These are phyloP conservation scores for Carollia perspicillata DNA, from an alignment of 2,113 vertebrate genomes.

Conservation along the genomic window DNA sequence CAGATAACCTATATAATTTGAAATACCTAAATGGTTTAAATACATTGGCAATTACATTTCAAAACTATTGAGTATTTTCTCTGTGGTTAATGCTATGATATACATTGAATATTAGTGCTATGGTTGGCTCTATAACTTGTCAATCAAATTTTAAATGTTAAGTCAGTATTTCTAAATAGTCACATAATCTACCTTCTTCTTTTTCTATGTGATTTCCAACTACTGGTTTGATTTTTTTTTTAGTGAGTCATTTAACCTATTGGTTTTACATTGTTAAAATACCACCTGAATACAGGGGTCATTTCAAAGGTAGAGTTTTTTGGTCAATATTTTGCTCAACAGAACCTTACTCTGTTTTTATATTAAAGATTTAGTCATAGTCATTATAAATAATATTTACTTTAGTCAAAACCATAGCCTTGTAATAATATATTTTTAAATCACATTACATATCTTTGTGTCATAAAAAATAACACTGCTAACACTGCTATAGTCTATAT, in stretches of 20 bases:
- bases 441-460: background rate
- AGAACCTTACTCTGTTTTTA: background rate
- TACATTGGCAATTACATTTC: background rate
- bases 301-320: constrained; percentile 23
- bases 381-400: background rate
- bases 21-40: background rate
- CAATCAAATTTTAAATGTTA: background rate
- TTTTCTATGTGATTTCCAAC: background rate
- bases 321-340: background rate
- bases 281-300: background rate
- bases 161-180: background rate
- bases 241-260: background rate
- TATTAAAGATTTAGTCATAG: background rate
- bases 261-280: background rate
- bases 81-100: background rate
- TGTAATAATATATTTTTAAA: background rate
- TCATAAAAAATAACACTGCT: background rate
- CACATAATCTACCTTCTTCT: background rate
- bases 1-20: background rate
- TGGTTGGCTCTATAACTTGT: background rate
- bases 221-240: background rate
- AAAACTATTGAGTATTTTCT: background rate
- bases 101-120: background rate
- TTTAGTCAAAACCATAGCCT: background rate
- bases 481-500: background rate